These are phyloP conservation scores for Hippopotamyrus pictus DNA, from an alignment of 2,797 vertebrate genomes.

Conservation along the genomic window DNA sequence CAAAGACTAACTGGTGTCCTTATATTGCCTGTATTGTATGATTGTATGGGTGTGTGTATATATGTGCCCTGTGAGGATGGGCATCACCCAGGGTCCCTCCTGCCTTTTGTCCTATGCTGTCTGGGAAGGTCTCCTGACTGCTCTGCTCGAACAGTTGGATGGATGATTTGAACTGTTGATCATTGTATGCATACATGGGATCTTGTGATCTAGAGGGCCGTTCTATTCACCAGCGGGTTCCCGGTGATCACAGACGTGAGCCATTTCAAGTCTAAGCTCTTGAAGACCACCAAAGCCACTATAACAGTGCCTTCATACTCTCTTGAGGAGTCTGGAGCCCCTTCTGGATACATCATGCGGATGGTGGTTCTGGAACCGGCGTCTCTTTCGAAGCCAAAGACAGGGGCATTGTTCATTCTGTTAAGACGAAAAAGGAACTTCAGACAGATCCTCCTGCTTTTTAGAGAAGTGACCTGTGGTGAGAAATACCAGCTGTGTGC, in stretches of 20 bases:
- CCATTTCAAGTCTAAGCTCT: constrained; percentile 68
- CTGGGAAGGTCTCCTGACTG: neutral
- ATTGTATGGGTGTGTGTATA: neutral
- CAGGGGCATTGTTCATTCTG: constrained; percentile 70
- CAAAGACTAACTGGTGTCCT: neutral
- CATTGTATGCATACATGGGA: neutral
- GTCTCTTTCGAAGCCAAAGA: constrained; percentile 61
- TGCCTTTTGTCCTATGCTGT: neutral
- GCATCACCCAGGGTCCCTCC: neutral
- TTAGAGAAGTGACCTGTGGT: neutral
- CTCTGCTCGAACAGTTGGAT: neutral
- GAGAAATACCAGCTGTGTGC: neutral
- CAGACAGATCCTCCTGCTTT: neutral
- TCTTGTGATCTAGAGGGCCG: neutral
- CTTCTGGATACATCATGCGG: constrained; percentile 68
- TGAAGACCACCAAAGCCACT: constrained; percentile 64
- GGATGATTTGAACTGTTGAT: neutral
- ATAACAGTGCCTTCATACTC: constrained; percentile 59
- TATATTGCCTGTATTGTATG: neutral
- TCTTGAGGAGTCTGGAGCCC: constrained; percentile 49
- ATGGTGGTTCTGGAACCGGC: constrained; percentile 65
- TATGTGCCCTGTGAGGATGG: neutral
- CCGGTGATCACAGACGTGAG: constrained; percentile 62
- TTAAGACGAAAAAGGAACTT: neutral
- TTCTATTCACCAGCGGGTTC: constrained; percentile 56